Percentiles rank a stretch among this genome's conserved stretches.
These are phyloP conservation scores for Bilobella aurantiaca DNA, from an alignment of 1,140 invertebrate genomes.

Conservation along the genomic window DNA sequence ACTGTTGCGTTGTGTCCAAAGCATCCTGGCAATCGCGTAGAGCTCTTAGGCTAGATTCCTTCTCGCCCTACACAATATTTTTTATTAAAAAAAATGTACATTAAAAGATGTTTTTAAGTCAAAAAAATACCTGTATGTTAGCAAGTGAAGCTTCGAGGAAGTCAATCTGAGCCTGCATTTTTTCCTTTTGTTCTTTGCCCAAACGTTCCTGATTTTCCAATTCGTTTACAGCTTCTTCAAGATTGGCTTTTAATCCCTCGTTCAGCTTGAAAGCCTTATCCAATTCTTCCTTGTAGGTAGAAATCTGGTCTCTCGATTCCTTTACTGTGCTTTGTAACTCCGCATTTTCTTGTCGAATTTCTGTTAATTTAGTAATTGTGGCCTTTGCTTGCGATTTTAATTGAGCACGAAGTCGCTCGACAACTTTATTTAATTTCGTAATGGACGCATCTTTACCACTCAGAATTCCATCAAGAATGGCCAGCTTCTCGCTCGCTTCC, in stretches of 20 bases:
- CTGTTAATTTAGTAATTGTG: too few species aligned
- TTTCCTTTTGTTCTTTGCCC: slow-evolving; percentile 12
- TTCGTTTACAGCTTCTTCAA: slow-evolving; percentile 10
- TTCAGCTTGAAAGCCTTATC: slow-evolving; percentile 21
- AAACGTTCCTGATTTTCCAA: background rate
- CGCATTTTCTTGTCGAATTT: too few species aligned
- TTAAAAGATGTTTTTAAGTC: slow-evolving; percentile 1
- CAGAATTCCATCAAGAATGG: slow-evolving; percentile 20
- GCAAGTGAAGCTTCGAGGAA: slow-evolving; percentile 6
- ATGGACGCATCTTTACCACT: slow-evolving; percentile 20
- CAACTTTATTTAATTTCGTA: slow-evolving; percentile 17
- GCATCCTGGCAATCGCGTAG: slow-evolving; percentile 24
- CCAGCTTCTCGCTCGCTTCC: slow-evolving; percentile 19
- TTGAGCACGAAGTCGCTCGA: slow-evolving; percentile 16
- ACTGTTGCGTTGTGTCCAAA: slow-evolving; percentile 14
- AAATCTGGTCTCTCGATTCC: slow-evolving; percentile 12
- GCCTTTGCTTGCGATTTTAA: slow-evolving; percentile 26
- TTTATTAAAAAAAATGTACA: slow-evolving; percentile 4
- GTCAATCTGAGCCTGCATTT: slow-evolving; percentile 6
- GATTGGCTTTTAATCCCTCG: slow-evolving; percentile 18
- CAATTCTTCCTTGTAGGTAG: slow-evolving; percentile 29
- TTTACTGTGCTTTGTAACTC: slow-evolving; percentile 8
- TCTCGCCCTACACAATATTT: slow-evolving; percentile 24
- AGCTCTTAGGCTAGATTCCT: slow-evolving; percentile 22
- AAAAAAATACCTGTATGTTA: slow-evolving; percentile 8